These are phyloP conservation scores for Amaurobius ferox DNA, from an alignment of 2,888 invertebrate genomes.

Conservation along the genomic window DNA sequence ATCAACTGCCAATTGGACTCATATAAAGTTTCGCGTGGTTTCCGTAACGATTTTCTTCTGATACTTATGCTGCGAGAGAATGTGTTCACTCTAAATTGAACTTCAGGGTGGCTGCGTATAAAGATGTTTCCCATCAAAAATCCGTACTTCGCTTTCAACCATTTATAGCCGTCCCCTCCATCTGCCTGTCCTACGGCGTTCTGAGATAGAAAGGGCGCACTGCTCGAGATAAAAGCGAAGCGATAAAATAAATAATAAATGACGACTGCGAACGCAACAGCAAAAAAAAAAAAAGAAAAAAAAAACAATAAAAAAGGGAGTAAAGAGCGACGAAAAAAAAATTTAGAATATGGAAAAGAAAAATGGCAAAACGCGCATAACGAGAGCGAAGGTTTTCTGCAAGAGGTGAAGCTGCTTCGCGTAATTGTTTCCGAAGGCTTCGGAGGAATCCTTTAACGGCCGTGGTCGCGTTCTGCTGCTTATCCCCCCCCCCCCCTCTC, in stretches of 20 bases:
- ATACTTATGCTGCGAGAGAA: too few species aligned
- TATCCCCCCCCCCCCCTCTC: background rate
- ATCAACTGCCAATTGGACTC: too few species aligned
- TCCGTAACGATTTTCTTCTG: too few species aligned
- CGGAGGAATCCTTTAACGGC: constrained; percentile 47
- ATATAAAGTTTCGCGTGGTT: too few species aligned
- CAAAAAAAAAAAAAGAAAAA: constrained; percentile 23
- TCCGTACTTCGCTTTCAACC: background rate
- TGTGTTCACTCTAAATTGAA: too few species aligned
- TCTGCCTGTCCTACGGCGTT: constrained; percentile 20
- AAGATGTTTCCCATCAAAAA: too few species aligned
- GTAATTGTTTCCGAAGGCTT: constrained; percentile 69
- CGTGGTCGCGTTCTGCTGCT: background rate
- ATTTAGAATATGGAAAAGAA: background rate
- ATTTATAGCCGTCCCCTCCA: constrained; percentile 22
- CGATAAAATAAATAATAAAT: constrained; percentile 70
- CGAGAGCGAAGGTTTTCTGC: constrained; percentile 49
- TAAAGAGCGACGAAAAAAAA: constrained; percentile 9
- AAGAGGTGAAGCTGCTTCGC: constrained; percentile 32
- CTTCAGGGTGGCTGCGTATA: too few species aligned
- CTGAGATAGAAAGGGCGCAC: constrained; percentile 20
- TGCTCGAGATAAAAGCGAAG: constrained; percentile 61
- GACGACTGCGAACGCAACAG: constrained; percentile 25
- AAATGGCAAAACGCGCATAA: constrained; percentile 48
- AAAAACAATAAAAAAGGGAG: background rate